These are phyloP conservation scores for Condylura cristata DNA, from an alignment of 2,113 vertebrate genomes.

Conservation along the genomic window DNA sequence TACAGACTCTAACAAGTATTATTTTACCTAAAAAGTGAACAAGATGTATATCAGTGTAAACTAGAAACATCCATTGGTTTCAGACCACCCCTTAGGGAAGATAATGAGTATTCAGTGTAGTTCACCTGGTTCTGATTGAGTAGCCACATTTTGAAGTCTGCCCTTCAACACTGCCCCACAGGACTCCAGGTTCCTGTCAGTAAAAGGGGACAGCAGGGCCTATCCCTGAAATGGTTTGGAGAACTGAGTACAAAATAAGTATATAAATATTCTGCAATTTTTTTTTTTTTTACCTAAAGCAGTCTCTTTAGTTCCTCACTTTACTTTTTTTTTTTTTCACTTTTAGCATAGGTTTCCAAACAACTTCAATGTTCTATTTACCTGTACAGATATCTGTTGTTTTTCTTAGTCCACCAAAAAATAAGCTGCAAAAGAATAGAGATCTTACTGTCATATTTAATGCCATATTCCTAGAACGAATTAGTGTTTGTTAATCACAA, in stretches of 20 bases:
- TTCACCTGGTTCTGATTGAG: neutral
- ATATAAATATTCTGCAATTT: neutral
- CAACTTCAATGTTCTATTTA: neutral
- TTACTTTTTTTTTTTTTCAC: neutral
- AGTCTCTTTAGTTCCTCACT: neutral
- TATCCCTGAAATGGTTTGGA: neutral
- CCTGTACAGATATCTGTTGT: neutral
- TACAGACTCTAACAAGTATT: neutral
- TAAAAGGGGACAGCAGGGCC: neutral
- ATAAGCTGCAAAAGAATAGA: constrained; percentile 5
- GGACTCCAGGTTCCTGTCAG: neutral
- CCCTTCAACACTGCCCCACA: neutral
- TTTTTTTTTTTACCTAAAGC: neutral
- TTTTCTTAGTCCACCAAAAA: neutral
- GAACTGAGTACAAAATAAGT: neutral
- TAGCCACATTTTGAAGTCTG: neutral
- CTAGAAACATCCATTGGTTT: neutral
- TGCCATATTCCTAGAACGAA: neutral
- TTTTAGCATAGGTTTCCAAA: neutral
- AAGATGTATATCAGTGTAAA: neutral
- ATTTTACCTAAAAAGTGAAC: neutral
- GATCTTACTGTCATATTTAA: neutral
- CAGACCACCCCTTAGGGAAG: neutral
- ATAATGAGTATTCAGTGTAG: neutral
- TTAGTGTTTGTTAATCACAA: neutral